phyloP scores from a whole-genome alignment of 2,113 vertebrate genomes.

The Oxyruncus cristatus region DNA sequence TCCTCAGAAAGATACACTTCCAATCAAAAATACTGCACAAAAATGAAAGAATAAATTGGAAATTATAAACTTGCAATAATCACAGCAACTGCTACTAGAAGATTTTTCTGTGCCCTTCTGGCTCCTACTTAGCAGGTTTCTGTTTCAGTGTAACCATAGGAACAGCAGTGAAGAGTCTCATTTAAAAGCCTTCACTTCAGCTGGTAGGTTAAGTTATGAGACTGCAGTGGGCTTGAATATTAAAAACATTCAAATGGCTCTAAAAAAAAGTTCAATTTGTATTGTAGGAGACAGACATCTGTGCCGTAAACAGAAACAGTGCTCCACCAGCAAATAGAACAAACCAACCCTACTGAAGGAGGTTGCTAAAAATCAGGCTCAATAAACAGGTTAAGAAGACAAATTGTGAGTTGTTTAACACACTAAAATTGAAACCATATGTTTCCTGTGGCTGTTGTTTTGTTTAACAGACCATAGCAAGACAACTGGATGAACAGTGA shows the following conservation, averaged over 20 bases:
- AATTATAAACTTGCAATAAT: constrained; percentile 8
- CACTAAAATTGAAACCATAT: neutral
- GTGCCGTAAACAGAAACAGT: neutral
- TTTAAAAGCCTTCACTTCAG: constrained; percentile 45
- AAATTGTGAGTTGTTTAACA: neutral
- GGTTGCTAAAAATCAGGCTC: neutral
- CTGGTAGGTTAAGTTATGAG: constrained; percentile 47
- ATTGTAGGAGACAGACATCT: constrained; percentile 25
- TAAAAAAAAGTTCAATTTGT: neutral
- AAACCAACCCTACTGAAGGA: neutral
- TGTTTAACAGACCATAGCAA: neutral
- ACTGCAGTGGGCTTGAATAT: constrained; percentile 28
- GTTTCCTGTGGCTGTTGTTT: neutral
- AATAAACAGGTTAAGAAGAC: constrained; percentile 23
- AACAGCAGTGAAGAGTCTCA: constrained; percentile 45
- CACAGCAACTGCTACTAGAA: neutral
- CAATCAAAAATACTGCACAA: neutral
- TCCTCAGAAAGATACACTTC: neutral
- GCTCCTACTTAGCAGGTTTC: constrained; percentile 9
- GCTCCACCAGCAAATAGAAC: neutral
- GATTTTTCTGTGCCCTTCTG: neutral
- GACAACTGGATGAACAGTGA: neutral
- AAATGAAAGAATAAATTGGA: constrained; percentile 1
- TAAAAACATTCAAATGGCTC: neutral
- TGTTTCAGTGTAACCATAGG: constrained; percentile 65